Evolutionary conservation across 2,113 vertebrate species (phyloP).

Genomic region (Todiramphus saurophagus): DNA sequence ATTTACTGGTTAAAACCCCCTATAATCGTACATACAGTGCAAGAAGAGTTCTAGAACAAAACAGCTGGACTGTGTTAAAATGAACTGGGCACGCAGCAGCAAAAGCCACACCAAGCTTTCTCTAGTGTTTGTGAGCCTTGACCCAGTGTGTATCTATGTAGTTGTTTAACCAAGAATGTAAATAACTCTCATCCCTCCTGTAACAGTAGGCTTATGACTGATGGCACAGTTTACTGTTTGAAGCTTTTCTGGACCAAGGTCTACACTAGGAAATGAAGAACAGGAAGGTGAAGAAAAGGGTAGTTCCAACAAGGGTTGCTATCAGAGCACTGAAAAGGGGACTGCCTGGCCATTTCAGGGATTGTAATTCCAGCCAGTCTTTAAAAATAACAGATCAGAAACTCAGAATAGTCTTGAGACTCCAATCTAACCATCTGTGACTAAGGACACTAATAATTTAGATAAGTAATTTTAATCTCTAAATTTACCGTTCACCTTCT

Average conservation of each 20-base stretch:
- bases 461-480: not conserved
- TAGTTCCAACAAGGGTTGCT: not conserved
- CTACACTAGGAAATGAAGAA: not conserved
- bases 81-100: not conserved
- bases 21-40: not conserved
- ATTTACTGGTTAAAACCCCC: not conserved
- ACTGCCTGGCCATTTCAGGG: not conserved
- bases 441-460: not conserved
- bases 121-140: not conserved
- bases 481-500: not conserved
- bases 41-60: not conserved
- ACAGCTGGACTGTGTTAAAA: not conserved
- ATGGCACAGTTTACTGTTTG: not conserved
- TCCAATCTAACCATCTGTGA: not conserved
- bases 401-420: not conserved
- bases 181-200: rapidly evolving
- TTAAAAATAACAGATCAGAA: not conserved
- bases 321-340: not conserved
- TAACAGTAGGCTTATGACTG: not conserved
- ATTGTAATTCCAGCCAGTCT: not conserved
- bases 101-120: not conserved
- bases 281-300: not conserved
- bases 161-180: not conserved
- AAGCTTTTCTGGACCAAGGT: not conserved
- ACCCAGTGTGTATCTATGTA: not conserved